These are phyloP conservation scores for Camponotus floridanus DNA, from an alignment of 1,140 invertebrate species.

Conservation along the genomic window DNA sequence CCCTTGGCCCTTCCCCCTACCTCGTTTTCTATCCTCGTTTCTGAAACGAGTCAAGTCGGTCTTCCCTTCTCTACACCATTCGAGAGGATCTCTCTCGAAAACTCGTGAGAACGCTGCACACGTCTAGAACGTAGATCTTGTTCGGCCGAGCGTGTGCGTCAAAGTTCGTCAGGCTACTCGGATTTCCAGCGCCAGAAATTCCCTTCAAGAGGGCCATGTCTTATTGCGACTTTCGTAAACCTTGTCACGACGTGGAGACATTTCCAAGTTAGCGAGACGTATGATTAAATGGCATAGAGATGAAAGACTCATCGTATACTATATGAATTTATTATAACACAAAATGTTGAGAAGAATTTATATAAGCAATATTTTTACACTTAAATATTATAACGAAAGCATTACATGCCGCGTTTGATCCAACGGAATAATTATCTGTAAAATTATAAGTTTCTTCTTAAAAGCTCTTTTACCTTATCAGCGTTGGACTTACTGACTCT, in stretches of 20 bases:
- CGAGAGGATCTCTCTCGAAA: constrained; percentile 66
- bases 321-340: not conserved
- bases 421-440: constrained; percentile 29
- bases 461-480: not conserved
- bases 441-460: not conserved
- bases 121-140: constrained; percentile 68
- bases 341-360: not conserved
- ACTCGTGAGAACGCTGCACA: constrained; percentile 73
- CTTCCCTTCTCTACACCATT: constrained; percentile 66
- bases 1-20: not conserved
- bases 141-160: constrained; percentile 71
- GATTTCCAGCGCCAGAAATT: constrained; percentile 64
- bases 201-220: constrained; percentile 54
- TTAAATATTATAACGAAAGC: not conserved
- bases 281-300: constrained; percentile 18
- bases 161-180: constrained; percentile 68
- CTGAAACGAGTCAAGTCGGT: constrained; percentile 66
- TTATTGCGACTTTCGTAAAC: constrained; percentile 64
- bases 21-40: constrained; percentile 59
- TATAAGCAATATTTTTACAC: not conserved
- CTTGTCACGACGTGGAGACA: constrained; percentile 16
- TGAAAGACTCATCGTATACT: not conserved
- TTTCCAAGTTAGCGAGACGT: constrained; percentile 29
- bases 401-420: not conserved
- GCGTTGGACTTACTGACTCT: constrained; percentile 18